Conservation (phyloP, 2,888 invertebrate species). For the Xanthorhoe designata region DNA sequence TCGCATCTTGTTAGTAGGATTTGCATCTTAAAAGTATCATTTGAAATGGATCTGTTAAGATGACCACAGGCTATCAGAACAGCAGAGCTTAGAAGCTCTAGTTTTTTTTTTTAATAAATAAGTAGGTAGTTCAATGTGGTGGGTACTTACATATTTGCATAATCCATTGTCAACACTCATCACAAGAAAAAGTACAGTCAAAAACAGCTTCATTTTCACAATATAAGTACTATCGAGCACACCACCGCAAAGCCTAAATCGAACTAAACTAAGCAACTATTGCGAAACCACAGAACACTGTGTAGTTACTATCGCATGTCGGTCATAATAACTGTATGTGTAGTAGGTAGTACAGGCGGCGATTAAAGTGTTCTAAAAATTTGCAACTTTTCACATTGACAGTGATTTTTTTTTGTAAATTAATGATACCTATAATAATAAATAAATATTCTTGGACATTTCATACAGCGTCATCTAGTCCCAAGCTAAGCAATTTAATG, state of each 20-base stretch:
- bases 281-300: slow-evolving; percentile 21
- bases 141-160: slow-evolving; percentile 35
- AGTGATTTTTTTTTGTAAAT: neutral
- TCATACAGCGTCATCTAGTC: too few relatives aligned
- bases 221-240: slow-evolving; percentile 22
- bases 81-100: neutral
- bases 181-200: slow-evolving; percentile 31
- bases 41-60: too few relatives aligned
- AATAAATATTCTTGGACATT: too few relatives aligned
- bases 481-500: too few relatives aligned
- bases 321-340: slow-evolving; percentile 35
- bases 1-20: too few relatives aligned
- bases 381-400: slow-evolving; percentile 2
- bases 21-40: too few relatives aligned
- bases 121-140: too few relatives aligned
- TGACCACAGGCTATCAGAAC: too few relatives aligned
- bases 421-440: too few relatives aligned
- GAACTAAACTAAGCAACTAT: slow-evolving; percentile 42
- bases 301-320: slow-evolving; percentile 25
- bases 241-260: slow-evolving; percentile 34
- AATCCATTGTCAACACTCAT: slow-evolving; percentile 27
- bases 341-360: slow-evolving; percentile 30
- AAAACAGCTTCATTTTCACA: slow-evolving; percentile 37
- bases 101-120: neutral
- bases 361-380: slow-evolving; percentile 26